phyloP scores from a whole-genome alignment of 2,113 vertebrate genomes.

The Rhynchomys soricoides region DNA sequence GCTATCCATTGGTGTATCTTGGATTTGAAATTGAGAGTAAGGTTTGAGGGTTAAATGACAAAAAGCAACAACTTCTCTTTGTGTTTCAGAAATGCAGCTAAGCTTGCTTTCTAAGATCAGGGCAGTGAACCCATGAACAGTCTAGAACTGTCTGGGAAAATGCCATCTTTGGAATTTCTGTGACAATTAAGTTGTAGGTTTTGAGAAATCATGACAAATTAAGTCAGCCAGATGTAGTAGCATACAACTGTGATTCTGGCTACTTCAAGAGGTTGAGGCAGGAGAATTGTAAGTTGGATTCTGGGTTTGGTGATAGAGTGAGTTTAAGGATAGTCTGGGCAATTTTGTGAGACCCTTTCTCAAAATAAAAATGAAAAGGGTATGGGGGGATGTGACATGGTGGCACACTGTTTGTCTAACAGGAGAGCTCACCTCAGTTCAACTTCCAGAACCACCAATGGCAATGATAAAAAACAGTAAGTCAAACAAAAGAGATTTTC shows the following conservation, averaged over 20 bases:
- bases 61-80: background rate
- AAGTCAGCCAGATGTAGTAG: background rate
- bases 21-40: conserved; percentile 15
- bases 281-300: background rate
- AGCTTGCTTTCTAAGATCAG: background rate
- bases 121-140: background rate
- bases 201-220: background rate
- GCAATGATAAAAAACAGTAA: background rate
- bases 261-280: background rate
- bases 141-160: conserved; percentile 15
- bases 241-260: background rate
- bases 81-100: background rate
- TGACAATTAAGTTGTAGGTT: background rate
- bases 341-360: background rate
- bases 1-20: background rate
- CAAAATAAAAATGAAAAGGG: background rate
- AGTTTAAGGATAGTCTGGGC: background rate
- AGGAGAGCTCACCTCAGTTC: background rate
- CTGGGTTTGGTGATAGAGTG: background rate
- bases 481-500: background rate
- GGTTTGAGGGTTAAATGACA: background rate
- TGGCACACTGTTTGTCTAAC: background rate
- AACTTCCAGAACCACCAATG: background rate
- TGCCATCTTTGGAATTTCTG: background rate
- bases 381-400: background rate